Evolutionary conservation across 2,113 vertebrate genomes (phyloP).

Genomic region (Trachemys scripta): DNA sequence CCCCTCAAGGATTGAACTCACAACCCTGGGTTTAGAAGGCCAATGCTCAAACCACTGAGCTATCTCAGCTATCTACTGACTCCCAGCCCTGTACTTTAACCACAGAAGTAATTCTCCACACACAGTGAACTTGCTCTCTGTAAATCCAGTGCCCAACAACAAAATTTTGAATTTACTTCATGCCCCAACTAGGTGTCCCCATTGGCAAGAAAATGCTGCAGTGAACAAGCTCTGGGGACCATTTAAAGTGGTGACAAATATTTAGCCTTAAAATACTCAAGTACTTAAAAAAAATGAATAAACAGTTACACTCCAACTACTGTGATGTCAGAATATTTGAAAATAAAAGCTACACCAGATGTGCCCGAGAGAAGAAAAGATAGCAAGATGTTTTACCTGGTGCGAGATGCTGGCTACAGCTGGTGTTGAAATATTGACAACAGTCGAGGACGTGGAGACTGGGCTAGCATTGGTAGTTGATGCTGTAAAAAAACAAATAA

Average conservation of each 20-base stretch:
- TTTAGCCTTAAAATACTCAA: not conserved
- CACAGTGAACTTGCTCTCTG: not conserved
- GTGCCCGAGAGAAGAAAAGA: not conserved
- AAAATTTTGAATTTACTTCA: not conserved
- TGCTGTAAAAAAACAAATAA: slow-evolving; percentile 68
- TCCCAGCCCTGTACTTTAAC: not conserved
- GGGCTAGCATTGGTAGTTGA: slow-evolving; percentile 83
- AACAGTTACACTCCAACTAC: not conserved
- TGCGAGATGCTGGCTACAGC: slow-evolving; percentile 84
- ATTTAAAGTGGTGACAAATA: not conserved
- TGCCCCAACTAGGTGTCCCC: not conserved
- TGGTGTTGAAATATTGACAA: slow-evolving; percentile 83
- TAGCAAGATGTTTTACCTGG: slow-evolving; percentile 81
- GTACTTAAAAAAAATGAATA: fast-evolving
- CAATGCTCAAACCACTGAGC: no score
- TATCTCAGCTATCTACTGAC: not conserved
- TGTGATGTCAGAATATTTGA: not conserved
- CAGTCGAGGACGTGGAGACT: slow-evolving; percentile 77
- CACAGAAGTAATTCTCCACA: not conserved
- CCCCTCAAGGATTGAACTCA: no score
- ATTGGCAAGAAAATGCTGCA: not conserved
- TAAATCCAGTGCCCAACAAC: not conserved
- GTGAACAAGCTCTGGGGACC: not conserved
- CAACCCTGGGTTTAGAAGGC: no score
- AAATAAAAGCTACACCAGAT: not conserved